A percentile compares a stretch with the other conserved stretches of the same genome.
Conservation (phyloP, 2,113 vertebrate genomes). For the Hemiscyllium ocellatum region DNA sequence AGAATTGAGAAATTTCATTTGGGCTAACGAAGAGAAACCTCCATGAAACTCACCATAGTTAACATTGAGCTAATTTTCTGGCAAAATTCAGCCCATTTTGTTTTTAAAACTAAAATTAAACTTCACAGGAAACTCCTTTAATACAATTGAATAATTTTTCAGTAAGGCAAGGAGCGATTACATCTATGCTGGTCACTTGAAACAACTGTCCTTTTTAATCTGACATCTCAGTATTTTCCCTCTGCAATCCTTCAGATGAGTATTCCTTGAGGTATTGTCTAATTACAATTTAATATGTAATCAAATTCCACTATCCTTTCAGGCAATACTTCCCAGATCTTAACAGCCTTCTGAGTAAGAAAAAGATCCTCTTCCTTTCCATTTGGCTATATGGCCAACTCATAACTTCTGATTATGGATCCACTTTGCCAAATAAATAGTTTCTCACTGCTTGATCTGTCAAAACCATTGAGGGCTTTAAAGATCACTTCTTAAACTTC, state of each 20-base stretch:
- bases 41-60: too few species aligned
- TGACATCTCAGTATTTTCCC: background rate
- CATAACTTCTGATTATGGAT: background rate
- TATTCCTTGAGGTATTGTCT: background rate
- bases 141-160: background rate
- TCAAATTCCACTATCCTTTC: too few species aligned
- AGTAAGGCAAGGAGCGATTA: background rate
- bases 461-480: background rate
- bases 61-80: too few species aligned
- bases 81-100: background rate
- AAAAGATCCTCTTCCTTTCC: too few species aligned
- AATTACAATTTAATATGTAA: background rate
- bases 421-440: background rate
- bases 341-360: too few species aligned
- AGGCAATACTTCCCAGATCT: too few species aligned
- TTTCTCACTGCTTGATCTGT: background rate
- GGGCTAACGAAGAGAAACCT: too few species aligned
- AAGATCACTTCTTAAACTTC: background rate
- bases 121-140: background rate
- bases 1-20: too few species aligned
- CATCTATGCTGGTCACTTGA: background rate
- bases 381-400: too few species aligned
- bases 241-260: background rate
- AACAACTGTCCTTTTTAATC: background rate
- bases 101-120: background rate